Conservation (phyloP, 2,113 vertebrate genomes). For the Bubo bubo region DNA sequence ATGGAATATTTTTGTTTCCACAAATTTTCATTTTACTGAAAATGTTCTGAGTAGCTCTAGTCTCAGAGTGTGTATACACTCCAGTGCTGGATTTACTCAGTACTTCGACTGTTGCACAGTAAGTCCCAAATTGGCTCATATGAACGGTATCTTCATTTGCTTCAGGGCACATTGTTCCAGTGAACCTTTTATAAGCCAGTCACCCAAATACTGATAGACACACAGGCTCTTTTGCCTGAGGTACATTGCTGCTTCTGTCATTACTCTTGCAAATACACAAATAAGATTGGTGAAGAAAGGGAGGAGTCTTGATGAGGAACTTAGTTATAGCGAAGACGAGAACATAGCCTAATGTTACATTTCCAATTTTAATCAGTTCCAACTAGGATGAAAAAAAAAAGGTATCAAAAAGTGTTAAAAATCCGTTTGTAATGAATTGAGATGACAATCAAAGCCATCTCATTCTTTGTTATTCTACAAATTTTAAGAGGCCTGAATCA, state of each 20-base stretch:
- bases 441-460: neutral
- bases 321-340: neutral
- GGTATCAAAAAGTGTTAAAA: neutral
- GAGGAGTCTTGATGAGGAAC: neutral
- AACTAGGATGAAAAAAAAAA: neutral
- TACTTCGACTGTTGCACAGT: neutral
- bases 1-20: neutral
- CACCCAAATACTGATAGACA: slow-evolving; percentile 25
- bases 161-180: neutral
- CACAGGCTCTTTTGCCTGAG: slow-evolving; percentile 21
- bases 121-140: neutral
- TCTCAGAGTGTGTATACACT: neutral
- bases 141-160: neutral
- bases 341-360: neutral
- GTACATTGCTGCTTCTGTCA: neutral
- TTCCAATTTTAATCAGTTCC: neutral
- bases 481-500: slow-evolving; percentile 7
- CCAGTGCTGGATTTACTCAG: slow-evolving; percentile 21
- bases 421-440: neutral
- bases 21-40: neutral
- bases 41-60: neutral
- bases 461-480: slow-evolving; percentile 3
- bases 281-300: neutral
- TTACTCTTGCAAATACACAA: slow-evolving; percentile 18
- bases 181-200: slow-evolving; percentile 30